Percentiles rank a stretch among this genome's conserved stretches.
phyloP scores from a whole-genome alignment of 2,113 vertebrate genomes.

The Xiphophorus hellerii region DNA sequence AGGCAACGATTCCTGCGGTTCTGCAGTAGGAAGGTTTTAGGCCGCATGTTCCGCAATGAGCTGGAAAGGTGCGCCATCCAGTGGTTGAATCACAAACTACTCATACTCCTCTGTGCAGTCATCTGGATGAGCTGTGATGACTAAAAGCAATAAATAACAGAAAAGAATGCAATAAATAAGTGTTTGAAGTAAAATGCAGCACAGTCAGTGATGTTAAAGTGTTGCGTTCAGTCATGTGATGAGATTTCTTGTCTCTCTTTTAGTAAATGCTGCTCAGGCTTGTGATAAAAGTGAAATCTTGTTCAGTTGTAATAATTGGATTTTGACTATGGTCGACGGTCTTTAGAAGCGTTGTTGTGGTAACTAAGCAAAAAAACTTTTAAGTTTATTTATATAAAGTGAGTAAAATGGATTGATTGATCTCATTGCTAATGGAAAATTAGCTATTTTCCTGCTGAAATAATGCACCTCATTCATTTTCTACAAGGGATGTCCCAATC shows the following conservation, averaged over 20 bases:
- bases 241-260: not conserved
- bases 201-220: not conserved
- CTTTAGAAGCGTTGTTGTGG: not conserved
- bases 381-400: too few relatives aligned
- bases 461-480: not conserved
- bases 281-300: not conserved
- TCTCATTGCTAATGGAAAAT: not conserved
- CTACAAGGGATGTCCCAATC: not conserved
- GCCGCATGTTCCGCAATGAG: constrained; percentile 22
- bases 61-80: constrained; percentile 40
- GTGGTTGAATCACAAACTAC: constrained; percentile 22
- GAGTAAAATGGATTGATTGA: not conserved
- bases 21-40: constrained; percentile 7
- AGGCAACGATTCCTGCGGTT: not conserved
- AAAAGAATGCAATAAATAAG: constrained; percentile 16
- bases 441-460: not conserved
- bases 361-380: not conserved
- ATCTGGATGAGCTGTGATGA: not conserved
- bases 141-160: not conserved
- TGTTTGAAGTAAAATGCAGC: not conserved
- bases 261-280: not conserved
- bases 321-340: not conserved
- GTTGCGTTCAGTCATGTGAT: not conserved
- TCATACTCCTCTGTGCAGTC: not conserved
- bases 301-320: not conserved